Conservation (phyloP, 1,140 invertebrate species). For the Heliconius himera region DNA sequence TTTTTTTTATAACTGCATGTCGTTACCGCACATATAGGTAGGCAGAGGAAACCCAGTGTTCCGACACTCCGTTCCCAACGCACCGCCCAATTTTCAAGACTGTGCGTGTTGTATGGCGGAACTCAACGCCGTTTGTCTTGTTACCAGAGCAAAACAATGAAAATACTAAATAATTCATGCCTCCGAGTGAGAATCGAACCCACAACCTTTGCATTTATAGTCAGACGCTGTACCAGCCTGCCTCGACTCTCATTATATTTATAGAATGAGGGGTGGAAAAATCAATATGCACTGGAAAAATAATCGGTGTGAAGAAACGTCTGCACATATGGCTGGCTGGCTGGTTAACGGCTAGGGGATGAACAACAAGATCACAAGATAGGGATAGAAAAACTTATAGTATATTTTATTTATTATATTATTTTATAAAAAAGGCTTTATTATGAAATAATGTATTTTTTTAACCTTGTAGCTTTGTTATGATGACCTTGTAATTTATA, state of each 20-base stretch:
- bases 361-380: background rate
- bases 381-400: background rate
- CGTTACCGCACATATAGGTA: background rate
- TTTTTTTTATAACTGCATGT: too few species aligned
- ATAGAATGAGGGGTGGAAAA: slow-evolving; percentile 21
- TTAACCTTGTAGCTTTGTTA: background rate
- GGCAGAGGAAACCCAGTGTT: background rate
- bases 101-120: background rate
- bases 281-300: slow-evolving; percentile 34
- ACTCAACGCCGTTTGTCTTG: background rate
- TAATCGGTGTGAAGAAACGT: slow-evolving; percentile 26
- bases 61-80: background rate
- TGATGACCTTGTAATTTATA: too few species aligned
- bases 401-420: background rate
- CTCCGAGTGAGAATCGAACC: background rate
- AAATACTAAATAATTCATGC: background rate
- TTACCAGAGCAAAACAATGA: background rate
- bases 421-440: background rate
- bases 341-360: slow-evolving; percentile 16
- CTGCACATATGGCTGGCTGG: slow-evolving; percentile 26
- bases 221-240: background rate
- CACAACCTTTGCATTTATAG: background rate
- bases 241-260: background rate
- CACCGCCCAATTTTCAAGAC: background rate
- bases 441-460: background rate